These are phyloP conservation scores for Holothuria leucospilota DNA, from an alignment of 53 echinoderm and acorn worm genomes.

Conservation along the genomic window DNA sequence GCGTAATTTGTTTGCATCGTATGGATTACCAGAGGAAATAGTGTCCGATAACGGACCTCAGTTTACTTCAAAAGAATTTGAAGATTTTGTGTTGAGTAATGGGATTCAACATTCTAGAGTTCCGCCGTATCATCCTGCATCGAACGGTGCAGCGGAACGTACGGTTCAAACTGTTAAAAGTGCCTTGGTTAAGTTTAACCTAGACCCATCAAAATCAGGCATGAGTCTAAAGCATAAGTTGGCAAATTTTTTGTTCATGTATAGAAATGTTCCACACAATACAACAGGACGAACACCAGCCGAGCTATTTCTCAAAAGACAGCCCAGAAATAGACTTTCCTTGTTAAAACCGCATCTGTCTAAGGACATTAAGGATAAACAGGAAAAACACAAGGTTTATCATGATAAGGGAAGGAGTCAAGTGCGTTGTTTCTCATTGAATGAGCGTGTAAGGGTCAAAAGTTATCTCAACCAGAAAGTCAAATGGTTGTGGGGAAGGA, in stretches of 20 bases:
- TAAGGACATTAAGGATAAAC: too few species aligned
- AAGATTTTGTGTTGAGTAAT: conserved; percentile 51
- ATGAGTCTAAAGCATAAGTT: conserved; percentile 17
- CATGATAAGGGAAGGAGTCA: too few species aligned
- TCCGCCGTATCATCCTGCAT: conserved; percentile 68
- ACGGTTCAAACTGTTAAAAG: conserved; percentile 56
- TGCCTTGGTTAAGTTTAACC: neutral
- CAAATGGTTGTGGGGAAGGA: too few species aligned
- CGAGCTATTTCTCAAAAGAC: conserved; percentile 68
- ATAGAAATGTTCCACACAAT: conserved; percentile 31
- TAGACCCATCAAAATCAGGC: conserved; percentile 16
- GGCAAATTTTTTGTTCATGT: conserved; percentile 36
- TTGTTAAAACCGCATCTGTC: too few species aligned
- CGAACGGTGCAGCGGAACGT: conserved; percentile 60
- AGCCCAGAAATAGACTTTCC: too few species aligned
- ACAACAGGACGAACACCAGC: conserved; percentile 69
- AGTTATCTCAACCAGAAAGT: too few species aligned
- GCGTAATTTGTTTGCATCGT: conserved; percentile 55
- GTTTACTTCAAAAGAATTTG: conserved; percentile 64
- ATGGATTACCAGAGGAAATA: conserved; percentile 70
- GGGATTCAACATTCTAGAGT: conserved; percentile 63
- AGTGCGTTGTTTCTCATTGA: too few species aligned
- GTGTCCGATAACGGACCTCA: too few species aligned
- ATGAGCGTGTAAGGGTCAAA: too few species aligned
- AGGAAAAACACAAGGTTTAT: too few species aligned